A percentile compares a stretch with the other conserved stretches of the same genome.
These are phyloP conservation scores for Zeugodacus cucurbitae DNA, from an alignment of 1,140 invertebrate genomes.

Conservation along the genomic window DNA sequence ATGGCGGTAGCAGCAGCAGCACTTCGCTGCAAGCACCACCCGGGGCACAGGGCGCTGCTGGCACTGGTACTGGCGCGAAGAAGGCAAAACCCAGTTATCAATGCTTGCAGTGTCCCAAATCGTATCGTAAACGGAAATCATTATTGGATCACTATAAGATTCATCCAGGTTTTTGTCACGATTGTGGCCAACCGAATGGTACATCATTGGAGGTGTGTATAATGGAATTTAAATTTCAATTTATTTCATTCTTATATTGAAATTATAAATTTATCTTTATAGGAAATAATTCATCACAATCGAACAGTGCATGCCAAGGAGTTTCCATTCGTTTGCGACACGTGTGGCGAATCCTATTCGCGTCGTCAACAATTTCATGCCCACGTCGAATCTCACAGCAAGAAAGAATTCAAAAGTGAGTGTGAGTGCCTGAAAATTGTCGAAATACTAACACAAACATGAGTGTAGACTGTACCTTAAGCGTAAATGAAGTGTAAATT, in stretches of 20 bases:
- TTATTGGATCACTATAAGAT: slow-evolving; percentile 64
- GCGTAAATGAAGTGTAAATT: slow-evolving; percentile 31
- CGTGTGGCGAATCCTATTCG: slow-evolving; percentile 64
- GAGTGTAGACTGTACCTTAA: slow-evolving; percentile 29
- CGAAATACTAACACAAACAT: slow-evolving; percentile 23
- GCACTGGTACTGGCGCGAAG: slow-evolving; percentile 49
- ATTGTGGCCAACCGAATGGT: slow-evolving; percentile 63
- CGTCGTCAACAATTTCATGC: slow-evolving; percentile 64
- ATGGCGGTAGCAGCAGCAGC: slow-evolving; percentile 63
- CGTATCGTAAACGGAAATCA: slow-evolving; percentile 62
- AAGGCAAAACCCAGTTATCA: slow-evolving; percentile 63
- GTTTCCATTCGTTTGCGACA: slow-evolving; percentile 65
- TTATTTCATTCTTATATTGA: background rate
- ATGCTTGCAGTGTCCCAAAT: slow-evolving; percentile 61
- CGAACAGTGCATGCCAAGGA: slow-evolving; percentile 62
- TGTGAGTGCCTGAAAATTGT: slow-evolving; percentile 46
- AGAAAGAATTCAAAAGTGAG: slow-evolving; percentile 66
- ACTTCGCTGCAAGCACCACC: slow-evolving; percentile 60
- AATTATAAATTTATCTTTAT: slow-evolving; percentile 26
- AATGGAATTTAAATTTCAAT: background rate
- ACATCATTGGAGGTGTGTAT: slow-evolving; percentile 57
- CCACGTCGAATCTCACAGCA: slow-evolving; percentile 63
- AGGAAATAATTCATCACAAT: slow-evolving; percentile 65
- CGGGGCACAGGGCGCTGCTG: slow-evolving; percentile 44
- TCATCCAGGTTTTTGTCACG: slow-evolving; percentile 64